A percentile compares a stretch with the other conserved stretches of the same genome.
phyloP scores from a whole-genome alignment of 2,113 vertebrate genomes.

The Zosterops borbonicus region DNA sequence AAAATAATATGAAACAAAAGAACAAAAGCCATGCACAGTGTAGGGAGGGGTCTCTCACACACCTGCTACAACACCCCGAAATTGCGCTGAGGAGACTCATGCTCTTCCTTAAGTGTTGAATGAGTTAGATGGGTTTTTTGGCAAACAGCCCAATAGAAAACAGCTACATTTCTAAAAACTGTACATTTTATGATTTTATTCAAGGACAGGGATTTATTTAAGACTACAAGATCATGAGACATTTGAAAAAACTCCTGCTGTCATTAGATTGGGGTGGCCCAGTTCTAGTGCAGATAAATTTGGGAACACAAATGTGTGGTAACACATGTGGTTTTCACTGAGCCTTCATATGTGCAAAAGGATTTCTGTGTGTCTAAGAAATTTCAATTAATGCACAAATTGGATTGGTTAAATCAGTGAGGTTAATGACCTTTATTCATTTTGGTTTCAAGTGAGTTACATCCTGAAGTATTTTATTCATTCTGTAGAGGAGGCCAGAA shows the following conservation, averaged over 20 bases:
- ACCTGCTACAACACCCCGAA: not conserved
- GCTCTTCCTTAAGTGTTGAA: not conserved
- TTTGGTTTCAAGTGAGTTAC: not conserved
- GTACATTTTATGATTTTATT: not conserved
- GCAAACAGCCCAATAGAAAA: not conserved
- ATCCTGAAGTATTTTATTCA: not conserved
- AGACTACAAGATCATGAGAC: not conserved
- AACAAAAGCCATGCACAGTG: not conserved
- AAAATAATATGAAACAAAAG: not conserved
- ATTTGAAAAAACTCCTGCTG: not conserved
- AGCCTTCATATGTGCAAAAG: not conserved
- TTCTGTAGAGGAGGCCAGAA: not conserved
- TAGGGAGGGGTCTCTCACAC: not conserved
- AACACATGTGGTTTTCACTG: not conserved
- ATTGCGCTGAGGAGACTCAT: not conserved
- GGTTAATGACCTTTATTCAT: not conserved
- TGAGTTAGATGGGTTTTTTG: not conserved
- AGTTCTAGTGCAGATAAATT: not conserved
- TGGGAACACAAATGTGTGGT: not conserved
- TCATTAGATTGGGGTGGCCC: not conserved
- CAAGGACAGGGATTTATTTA: not conserved
- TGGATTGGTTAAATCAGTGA: not conserved
- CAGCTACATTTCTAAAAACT: not conserved
- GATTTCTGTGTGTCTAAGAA: not conserved
- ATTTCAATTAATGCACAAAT: not conserved